A percentile compares a stretch with the other conserved stretches of the same genome.
Evolutionary conservation across 2,113 vertebrate genomes (phyloP).

Genomic region (Lates calcarifer): DNA sequence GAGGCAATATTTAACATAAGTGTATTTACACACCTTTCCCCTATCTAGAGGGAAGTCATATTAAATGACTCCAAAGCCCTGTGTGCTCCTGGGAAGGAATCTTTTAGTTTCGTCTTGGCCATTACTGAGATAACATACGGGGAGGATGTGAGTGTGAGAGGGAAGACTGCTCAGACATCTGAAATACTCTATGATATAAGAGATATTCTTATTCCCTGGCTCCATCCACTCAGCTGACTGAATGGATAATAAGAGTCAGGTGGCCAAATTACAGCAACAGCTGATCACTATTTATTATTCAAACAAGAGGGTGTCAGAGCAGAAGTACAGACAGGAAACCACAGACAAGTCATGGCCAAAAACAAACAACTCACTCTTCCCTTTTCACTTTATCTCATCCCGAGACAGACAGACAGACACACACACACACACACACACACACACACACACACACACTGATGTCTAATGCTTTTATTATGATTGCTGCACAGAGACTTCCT

Average conservation of each 20-base stretch:
- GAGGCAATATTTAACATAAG: conserved; percentile 22
- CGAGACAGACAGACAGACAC: not conserved
- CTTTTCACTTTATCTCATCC: conserved; percentile 16
- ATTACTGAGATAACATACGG: conserved; percentile 24
- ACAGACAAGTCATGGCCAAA: conserved; percentile 21
- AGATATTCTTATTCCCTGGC: not conserved
- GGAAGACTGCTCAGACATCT: conserved; percentile 14
- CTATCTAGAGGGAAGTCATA: conserved; percentile 4
- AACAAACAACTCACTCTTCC: conserved; percentile 47
- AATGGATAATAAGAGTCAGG: conserved; percentile 58
- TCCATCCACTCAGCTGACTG: conserved; percentile 42
- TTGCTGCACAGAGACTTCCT: conserved; percentile 52
- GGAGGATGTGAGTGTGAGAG: conserved; percentile 8
- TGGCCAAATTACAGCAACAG: conserved; percentile 65
- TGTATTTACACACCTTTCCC: conserved; percentile 6
- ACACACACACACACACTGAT: conserved; percentile 17
- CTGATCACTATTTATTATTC: conserved; percentile 73
- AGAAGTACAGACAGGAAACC: conserved; percentile 54
- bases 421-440: conserved; percentile 7
- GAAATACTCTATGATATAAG: conserved; percentile 21
- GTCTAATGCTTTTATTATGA: conserved; percentile 36
- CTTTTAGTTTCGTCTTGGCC: conserved; percentile 10
- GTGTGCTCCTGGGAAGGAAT: conserved; percentile 9
- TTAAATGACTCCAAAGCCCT: not conserved
- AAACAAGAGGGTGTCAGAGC: conserved; percentile 48